A percentile compares a stretch with the other conserved stretches of the same genome.
Evolutionary conservation across 2,888 invertebrate genomes (phyloP).

Genomic region (Eilema sororculum): DNA sequence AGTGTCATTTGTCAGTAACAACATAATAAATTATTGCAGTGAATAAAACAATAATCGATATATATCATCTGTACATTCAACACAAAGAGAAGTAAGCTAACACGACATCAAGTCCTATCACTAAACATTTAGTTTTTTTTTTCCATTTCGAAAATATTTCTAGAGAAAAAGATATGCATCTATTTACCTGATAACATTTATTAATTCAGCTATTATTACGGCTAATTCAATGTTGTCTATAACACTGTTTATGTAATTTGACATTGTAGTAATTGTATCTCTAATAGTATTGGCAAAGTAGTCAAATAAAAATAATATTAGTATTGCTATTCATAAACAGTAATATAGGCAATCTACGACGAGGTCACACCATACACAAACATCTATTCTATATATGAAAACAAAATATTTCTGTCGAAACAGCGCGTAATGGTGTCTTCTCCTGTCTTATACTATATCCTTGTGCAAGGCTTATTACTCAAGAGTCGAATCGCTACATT

Average conservation of each 20-base stretch:
- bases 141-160: slow-evolving; percentile 79
- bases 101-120: slow-evolving; percentile 81
- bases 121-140: slow-evolving; percentile 79
- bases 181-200: slow-evolving; percentile 83
- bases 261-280: slow-evolving; percentile 42
- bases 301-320: slow-evolving; percentile 33
- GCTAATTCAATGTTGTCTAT: slow-evolving; percentile 70
- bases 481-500: slow-evolving; percentile 61
- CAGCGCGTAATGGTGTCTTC: slow-evolving; percentile 59
- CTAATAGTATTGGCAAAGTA: slow-evolving; percentile 32
- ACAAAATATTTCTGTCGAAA: slow-evolving; percentile 54
- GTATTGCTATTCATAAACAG: slow-evolving; percentile 62
- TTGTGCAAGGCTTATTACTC: slow-evolving; percentile 60
- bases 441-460: slow-evolving; percentile 61
- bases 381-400: slow-evolving; percentile 68
- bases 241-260: slow-evolving; percentile 71
- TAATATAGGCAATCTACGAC: slow-evolving; percentile 66
- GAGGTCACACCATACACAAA: slow-evolving; percentile 74
- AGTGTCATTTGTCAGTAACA: slow-evolving; percentile 62
- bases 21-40: slow-evolving; percentile 30
- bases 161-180: slow-evolving; percentile 87
- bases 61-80: slow-evolving; percentile 60
- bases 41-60: slow-evolving; percentile 40
- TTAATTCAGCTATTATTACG: slow-evolving; percentile 71
- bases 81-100: slow-evolving; percentile 73